Evolutionary conservation across 2,888 invertebrate genomes (phyloP).

Genomic region (Bursaphelenchus okinawaensis): DNA sequence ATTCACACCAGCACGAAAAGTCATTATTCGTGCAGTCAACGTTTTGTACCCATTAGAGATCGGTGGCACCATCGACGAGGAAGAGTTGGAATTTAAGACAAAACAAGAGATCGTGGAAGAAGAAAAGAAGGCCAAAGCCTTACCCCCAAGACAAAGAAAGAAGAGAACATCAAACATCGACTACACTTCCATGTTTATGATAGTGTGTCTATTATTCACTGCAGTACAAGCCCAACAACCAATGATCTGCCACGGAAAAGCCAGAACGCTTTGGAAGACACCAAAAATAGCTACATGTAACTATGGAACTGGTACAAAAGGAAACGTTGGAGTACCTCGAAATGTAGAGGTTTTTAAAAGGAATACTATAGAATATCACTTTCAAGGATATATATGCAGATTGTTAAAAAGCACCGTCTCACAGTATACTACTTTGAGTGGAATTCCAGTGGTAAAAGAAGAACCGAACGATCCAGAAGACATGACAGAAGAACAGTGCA

Average conservation of each 20-base stretch:
- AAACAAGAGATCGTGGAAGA: not conserved
- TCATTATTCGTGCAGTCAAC: not conserved
- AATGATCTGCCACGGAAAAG: not conserved
- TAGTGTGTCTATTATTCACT: not conserved
- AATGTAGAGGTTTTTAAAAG: not conserved
- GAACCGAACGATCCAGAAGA: not conserved
- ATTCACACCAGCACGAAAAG: not conserved
- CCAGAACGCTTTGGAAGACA: not conserved
- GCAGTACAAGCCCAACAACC: not conserved
- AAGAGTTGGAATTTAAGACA: not conserved
- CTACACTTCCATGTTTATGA: not conserved
- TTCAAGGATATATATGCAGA: not conserved
- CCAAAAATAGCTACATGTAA: not conserved
- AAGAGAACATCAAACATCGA: not conserved
- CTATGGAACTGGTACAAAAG: not conserved
- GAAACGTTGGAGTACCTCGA: not conserved
- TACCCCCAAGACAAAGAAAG: not conserved
- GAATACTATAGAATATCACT: not conserved
- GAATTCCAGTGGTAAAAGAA: not conserved
- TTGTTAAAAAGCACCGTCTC: not conserved
- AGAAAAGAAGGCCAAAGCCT: not conserved
- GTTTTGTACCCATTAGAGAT: slow-evolving; percentile 6
- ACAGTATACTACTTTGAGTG: not conserved
- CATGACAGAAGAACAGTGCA: slow-evolving; percentile 3
- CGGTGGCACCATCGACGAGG: not conserved